These are phyloP conservation scores for Rhyacophila evoluta DNA, from an alignment of 2,888 invertebrate species.

Conservation along the genomic window DNA sequence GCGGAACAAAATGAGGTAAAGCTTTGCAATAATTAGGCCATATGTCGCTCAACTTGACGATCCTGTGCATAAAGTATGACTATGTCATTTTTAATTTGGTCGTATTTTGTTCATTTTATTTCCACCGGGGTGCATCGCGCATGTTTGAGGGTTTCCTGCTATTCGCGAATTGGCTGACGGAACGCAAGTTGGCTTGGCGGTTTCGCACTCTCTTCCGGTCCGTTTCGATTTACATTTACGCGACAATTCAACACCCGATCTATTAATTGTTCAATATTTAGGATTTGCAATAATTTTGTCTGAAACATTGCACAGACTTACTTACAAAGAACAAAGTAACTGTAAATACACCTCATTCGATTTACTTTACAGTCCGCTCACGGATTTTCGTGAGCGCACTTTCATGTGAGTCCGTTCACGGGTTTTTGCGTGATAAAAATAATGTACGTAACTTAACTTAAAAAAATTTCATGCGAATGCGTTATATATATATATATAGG, in stretches of 20 bases:
- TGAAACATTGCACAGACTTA: too few species aligned
- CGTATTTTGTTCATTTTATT: background rate
- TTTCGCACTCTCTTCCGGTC: conserved; percentile 15
- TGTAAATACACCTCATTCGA: too few species aligned
- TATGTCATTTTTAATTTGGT: background rate
- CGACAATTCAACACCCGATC: background rate
- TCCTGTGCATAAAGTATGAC: background rate
- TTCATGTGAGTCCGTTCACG: too few species aligned
- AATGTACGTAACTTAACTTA: too few species aligned
- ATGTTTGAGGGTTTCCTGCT: conserved; percentile 23
- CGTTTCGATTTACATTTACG: background rate
- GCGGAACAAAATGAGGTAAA: conserved; percentile 3
- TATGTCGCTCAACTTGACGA: conserved; percentile 7
- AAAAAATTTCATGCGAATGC: too few species aligned
- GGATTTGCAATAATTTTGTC: too few species aligned
- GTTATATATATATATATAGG: too few species aligned
- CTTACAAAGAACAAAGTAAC: too few species aligned
- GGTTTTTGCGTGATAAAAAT: too few species aligned
- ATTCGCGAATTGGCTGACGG: background rate
- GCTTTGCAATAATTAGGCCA: conserved; percentile 1
- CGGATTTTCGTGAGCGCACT: too few species aligned
- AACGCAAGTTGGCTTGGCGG: background rate
- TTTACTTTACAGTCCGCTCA: too few species aligned
- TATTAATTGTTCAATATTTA: too few species aligned
- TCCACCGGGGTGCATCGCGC: background rate